Percentiles rank a stretch among this genome's conserved stretches.
These are phyloP conservation scores for Bombus ignitus DNA, from an alignment of 1,140 invertebrate genomes.

Conservation along the genomic window DNA sequence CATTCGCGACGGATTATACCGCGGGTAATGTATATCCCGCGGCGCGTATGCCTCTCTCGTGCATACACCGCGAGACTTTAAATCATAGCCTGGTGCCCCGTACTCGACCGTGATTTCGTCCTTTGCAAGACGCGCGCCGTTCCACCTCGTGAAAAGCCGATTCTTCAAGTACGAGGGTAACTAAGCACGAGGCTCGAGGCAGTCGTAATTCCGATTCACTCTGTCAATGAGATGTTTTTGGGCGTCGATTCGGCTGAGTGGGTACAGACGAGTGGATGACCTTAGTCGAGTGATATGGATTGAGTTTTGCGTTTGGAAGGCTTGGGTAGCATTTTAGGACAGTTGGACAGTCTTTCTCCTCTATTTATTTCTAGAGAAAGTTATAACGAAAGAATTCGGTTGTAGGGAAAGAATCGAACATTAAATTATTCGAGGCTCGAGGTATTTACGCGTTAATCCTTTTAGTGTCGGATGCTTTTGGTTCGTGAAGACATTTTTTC, in stretches of 20 bases:
- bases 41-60: constrained; percentile 16
- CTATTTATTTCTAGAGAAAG: not conserved
- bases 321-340: too few relatives aligned
- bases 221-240: not conserved
- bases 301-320: too few relatives aligned
- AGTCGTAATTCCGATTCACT: not conserved
- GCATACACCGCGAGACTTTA: constrained; percentile 17
- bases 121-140: not conserved
- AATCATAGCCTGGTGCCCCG: constrained; percentile 11
- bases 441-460: too few relatives aligned
- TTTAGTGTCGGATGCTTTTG: too few relatives aligned
- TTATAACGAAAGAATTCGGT: not conserved
- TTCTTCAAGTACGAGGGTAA: not conserved
- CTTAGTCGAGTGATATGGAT: too few relatives aligned
- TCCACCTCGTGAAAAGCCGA: not conserved
- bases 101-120: constrained; percentile 23
- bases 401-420: not conserved
- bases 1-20: constrained; percentile 45
- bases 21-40: constrained; percentile 41
- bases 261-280: too few relatives aligned
- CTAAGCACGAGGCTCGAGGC: not conserved
- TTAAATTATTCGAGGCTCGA: not conserved
- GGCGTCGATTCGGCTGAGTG: not conserved
- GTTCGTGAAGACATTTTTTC: too few relatives aligned
- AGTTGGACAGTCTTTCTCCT: not conserved